Conservation (phyloP, 1,140 invertebrate genomes). For the Saxidomus purpurata region DNA sequence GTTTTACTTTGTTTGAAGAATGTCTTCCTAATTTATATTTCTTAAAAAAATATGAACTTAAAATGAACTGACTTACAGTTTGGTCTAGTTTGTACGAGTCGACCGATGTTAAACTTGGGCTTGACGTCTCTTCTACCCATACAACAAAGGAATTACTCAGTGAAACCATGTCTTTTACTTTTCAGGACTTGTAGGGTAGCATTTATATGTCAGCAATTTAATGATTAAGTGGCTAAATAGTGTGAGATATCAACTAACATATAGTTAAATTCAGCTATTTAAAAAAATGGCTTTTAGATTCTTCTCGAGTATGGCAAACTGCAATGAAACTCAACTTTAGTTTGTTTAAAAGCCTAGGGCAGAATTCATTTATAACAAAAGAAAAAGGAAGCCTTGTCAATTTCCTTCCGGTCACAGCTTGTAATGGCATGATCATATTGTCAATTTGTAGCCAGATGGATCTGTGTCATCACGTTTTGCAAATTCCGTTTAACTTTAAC, state of each 20-base stretch:
- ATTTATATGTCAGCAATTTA: constrained; percentile 38
- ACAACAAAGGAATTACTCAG: constrained; percentile 29
- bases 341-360: constrained; percentile 37
- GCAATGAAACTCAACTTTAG: constrained; percentile 29
- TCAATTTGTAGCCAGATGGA: constrained; percentile 34
- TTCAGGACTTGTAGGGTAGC: constrained; percentile 35
- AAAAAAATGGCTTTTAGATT: constrained; percentile 39
- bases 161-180: constrained; percentile 29
- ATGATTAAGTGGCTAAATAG: constrained; percentile 38
- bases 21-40: constrained; percentile 36
- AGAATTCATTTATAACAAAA: constrained; percentile 29
- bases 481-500: constrained; percentile 2
- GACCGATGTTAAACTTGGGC: constrained; percentile 28
- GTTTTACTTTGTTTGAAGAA: constrained; percentile 39
- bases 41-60: constrained; percentile 14
- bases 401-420: constrained; percentile 19
- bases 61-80: constrained; percentile 25
- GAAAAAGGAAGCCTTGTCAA: constrained; percentile 34
- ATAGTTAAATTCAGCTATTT: constrained; percentile 28
- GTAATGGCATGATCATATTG: constrained; percentile 37
- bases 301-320: constrained; percentile 29
- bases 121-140: constrained; percentile 34
- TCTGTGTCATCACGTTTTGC: constrained; percentile 5
- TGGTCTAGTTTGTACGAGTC: constrained; percentile 28
- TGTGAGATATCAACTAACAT: constrained; percentile 41